These are phyloP conservation scores for Tapirus indicus DNA, from an alignment of 2,797 vertebrate genomes.

Conservation along the genomic window DNA sequence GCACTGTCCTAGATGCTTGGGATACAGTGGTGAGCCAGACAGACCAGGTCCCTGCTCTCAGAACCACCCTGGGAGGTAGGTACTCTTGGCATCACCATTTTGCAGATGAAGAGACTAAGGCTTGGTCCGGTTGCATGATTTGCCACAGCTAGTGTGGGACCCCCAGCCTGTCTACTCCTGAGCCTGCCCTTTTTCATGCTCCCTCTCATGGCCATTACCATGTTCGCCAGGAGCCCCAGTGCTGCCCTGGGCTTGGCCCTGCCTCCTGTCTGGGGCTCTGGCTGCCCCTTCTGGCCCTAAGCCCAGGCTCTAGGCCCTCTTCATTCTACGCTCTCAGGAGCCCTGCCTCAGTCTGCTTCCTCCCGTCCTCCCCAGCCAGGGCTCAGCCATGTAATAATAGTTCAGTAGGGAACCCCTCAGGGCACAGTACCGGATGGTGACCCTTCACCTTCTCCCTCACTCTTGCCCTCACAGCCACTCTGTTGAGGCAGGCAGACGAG, in stretches of 20 bases:
- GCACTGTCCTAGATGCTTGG: background rate
- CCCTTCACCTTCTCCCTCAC: background rate
- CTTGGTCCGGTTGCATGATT: background rate
- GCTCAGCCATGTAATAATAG: background rate
- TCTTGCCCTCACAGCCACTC: background rate
- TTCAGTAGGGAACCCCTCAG: background rate
- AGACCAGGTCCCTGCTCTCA: background rate
- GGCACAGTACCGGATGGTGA: background rate
- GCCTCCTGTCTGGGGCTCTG: background rate
- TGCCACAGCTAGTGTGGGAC: background rate
- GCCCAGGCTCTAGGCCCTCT: background rate
- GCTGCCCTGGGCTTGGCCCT: background rate
- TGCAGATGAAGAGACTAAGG: background rate
- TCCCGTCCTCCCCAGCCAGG: background rate
- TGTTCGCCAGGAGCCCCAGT: background rate
- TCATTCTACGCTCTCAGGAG: too few species aligned
- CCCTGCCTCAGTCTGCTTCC: background rate
- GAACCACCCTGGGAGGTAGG: background rate
- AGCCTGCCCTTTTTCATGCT: background rate
- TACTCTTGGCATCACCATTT: background rate
- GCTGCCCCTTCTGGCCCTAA: background rate
- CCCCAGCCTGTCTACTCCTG: background rate
- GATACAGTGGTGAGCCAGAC: background rate
- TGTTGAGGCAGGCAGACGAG: background rate
- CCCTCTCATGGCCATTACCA: background rate